Evolutionary conservation across 2,113 vertebrate species (phyloP), one percentile per base, ranked within the genome.

Genomic region (Ceuthmochares aereus): DNA sequence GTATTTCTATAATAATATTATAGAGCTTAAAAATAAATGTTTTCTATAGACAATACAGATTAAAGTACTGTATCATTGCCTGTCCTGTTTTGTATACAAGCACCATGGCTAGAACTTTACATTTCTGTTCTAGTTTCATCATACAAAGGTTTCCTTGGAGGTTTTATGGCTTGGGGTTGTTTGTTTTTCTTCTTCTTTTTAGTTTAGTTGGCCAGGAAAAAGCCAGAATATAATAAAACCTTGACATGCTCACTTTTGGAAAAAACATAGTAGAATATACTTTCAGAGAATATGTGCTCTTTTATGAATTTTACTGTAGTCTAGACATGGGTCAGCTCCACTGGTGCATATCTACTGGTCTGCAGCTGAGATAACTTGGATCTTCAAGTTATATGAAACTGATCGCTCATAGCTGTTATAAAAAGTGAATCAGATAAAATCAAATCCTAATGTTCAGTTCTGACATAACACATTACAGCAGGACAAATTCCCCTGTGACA

Each of bases 1-100:
- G 98, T 98, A 98, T 98, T 98, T 98, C 97, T 98, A 97, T 96
- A 96, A 97, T 95, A 94, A 87, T 93, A 90, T 95, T 96, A 97
- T 97, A 98, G 96, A 98, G 87, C 95, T 95, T 98, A 95, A 98
- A 96, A 98, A 97, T 98, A 97, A 95, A 95, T 98, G 98, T 98
- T 98, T 98, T 98, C 97, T 98, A 98, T 97, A 98, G 97, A 96
- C 95, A 95, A 95, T 96, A 96, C 88, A 95, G 76, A 97, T 97
- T 96, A 97, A 98, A 97, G 87, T 72, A 92, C 74, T 91, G 96
- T 94, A 91, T 87, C 59, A 18, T 97, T 96, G 92, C 88, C 92
- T 94, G 45, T 90, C 93, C 43, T 86, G 37, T 79, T 91, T 94
- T 95, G 93, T 95, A 58, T 88, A 76, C 15, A 27, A 67, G 85